phyloP scores from a whole-genome alignment of 2,113 vertebrate species.

The Podarcis muralis region DNA sequence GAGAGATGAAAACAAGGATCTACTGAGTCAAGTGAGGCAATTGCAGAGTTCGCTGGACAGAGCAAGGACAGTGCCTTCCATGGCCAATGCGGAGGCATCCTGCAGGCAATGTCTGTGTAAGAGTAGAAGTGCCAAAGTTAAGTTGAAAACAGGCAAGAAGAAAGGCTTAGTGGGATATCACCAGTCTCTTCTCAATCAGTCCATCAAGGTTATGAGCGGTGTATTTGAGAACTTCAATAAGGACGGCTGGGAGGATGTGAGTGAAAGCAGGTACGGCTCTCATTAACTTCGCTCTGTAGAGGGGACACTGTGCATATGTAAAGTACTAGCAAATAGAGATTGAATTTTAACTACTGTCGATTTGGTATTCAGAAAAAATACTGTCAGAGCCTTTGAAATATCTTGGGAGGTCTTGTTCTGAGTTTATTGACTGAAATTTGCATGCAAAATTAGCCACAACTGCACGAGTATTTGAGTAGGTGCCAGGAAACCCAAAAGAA shows the following conservation, averaged over 20 bases:
- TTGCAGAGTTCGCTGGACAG: slow-evolving; percentile 79
- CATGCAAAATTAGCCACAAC: slow-evolving; percentile 99
- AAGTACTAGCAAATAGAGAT: slow-evolving; percentile 93
- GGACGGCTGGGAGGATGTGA: slow-evolving; percentile 96
- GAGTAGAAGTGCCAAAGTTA: slow-evolving; percentile 82
- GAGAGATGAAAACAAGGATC: slow-evolving; percentile 72
- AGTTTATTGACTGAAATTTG: slow-evolving; percentile 99
- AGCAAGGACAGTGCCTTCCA: slow-evolving; percentile 70
- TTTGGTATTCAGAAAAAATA: slow-evolving; percentile 98
- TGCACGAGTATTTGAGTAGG: slow-evolving; percentile 92
- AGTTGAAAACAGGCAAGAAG: slow-evolving; percentile 82
- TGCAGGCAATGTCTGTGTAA: slow-evolving; percentile 67
- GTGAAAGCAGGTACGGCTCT: slow-evolving; percentile 91
- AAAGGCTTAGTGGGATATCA: slow-evolving; percentile 75
- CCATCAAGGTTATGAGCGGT: slow-evolving; percentile 88
- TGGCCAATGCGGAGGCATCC: slow-evolving; percentile 49
- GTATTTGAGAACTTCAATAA: slow-evolving; percentile 86
- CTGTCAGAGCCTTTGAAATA: slow-evolving; percentile 99
- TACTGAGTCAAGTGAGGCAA: slow-evolving; percentile 76
- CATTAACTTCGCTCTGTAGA: slow-evolving; percentile 90
- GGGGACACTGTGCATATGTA: slow-evolving; percentile 95
- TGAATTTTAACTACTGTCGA: slow-evolving; percentile 97
- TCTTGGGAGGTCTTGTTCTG: slow-evolving; percentile 98
- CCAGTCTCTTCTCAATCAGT: slow-evolving; percentile 84
- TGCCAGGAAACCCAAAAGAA: slow-evolving; percentile 95